These are phyloP conservation scores for Euzophera pinguis DNA, from an alignment of 2,888 invertebrate genomes.

Conservation along the genomic window DNA sequence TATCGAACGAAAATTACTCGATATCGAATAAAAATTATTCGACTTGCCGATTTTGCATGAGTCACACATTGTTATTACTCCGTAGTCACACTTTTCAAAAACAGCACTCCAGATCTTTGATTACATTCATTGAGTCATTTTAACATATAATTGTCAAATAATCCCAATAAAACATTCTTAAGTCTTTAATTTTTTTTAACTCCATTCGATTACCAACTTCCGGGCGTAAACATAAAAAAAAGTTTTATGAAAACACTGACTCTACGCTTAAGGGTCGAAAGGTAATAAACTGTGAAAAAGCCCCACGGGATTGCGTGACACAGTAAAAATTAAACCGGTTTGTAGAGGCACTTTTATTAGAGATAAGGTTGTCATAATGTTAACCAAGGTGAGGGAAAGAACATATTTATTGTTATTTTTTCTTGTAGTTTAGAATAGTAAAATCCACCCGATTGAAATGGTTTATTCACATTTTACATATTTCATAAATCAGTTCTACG, in stretches of 20 bases:
- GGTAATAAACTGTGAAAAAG: slow-evolving; percentile 62
- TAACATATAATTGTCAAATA: too few species aligned
- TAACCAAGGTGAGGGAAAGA: neutral
- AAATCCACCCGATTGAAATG: too few species aligned
- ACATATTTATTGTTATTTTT: neutral
- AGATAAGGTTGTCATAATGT: neutral
- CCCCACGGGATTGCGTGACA: slow-evolving; percentile 45
- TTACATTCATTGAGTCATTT: too few species aligned
- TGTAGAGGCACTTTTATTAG: neutral
- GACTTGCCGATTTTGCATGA: too few species aligned
- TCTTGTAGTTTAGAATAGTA: too few species aligned
- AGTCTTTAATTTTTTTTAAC: neutral
- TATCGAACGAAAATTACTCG: too few species aligned
- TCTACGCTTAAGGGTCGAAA: slow-evolving; percentile 33
- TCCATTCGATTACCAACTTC: neutral
- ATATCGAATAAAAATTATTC: too few species aligned
- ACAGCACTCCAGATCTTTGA: too few species aligned
- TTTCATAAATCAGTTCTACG: too few species aligned
- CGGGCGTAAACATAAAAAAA: slow-evolving; percentile 48
- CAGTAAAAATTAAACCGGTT: slow-evolving; percentile 30
- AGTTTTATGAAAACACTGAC: slow-evolving; percentile 62
- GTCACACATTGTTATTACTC: too few species aligned
- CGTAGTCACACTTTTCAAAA: too few species aligned
- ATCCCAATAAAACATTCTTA: neutral
- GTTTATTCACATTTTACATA: too few species aligned